Percentiles rank a stretch among this genome's conserved stretches.
These are phyloP conservation scores for Caenorhabditis elegans DNA, from an alignment of 1,140 invertebrate genomes.

Conservation along the genomic window WBcel235 BX284602.5:3582001-3582500, in stretches of 20 bases:
- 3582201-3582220: not conserved
- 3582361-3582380: slow-evolving; percentile 13
- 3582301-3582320: not conserved
- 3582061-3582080: not conserved
- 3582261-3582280: not conserved
- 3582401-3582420: not conserved
- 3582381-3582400: not conserved
- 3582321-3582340: not conserved
- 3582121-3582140: not conserved
- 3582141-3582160: not conserved
- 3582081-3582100: not conserved
- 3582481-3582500: slow-evolving; percentile 14
- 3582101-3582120: not conserved
- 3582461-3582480: not conserved
- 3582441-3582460: not conserved
- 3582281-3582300: not conserved
- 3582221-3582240: not conserved
- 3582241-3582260: not conserved
- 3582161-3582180: not conserved
- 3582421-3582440: no score
- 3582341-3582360: not conserved
- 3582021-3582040: no score
- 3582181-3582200: not conserved
- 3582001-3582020: no score
- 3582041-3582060: not conserved